Percentiles rank a stretch among this genome's conserved stretches.
phyloP scores from a whole-genome alignment of 2,797 vertebrate species.

The Paramormyrops hopkinsi region DNA sequence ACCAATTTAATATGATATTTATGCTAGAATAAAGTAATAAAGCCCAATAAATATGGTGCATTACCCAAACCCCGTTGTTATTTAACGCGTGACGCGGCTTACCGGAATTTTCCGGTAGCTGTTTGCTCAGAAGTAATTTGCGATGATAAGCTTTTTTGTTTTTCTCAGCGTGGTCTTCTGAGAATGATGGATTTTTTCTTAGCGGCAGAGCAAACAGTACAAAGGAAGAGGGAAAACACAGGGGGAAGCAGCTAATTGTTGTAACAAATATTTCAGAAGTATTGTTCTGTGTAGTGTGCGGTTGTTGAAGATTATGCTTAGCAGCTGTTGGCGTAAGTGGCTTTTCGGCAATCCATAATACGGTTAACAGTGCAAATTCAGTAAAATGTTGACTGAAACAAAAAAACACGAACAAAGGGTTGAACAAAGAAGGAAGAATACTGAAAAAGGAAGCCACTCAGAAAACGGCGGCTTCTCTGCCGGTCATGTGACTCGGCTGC shows the following conservation, averaged over 20 bases:
- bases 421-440: neutral
- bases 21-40: conserved; percentile 11
- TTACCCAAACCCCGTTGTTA: conserved; percentile 12
- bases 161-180: conserved; percentile 8
- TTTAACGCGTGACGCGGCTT: neutral
- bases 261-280: conserved; percentile 1
- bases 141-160: conserved; percentile 27
- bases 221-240: conserved; percentile 1
- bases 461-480: neutral
- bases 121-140: conserved; percentile 35
- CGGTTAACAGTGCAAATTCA: neutral
- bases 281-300: neutral
- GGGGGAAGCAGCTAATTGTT: neutral
- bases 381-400: neutral
- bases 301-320: neutral
- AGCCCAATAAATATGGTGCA: conserved; percentile 17
- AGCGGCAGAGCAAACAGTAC: neutral
- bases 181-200: neutral
- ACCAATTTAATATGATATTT: conserved; percentile 1
- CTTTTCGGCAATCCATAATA: conserved; percentile 2
- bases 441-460: neutral
- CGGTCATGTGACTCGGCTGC: neutral
- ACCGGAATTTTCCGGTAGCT: neutral
- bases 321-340: neutral
- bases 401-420: neutral